A percentile compares a stretch with the other conserved stretches of the same genome.
Evolutionary conservation across 2,797 vertebrate species (phyloP).

Genomic region (Microchirus variegatus): DNA sequence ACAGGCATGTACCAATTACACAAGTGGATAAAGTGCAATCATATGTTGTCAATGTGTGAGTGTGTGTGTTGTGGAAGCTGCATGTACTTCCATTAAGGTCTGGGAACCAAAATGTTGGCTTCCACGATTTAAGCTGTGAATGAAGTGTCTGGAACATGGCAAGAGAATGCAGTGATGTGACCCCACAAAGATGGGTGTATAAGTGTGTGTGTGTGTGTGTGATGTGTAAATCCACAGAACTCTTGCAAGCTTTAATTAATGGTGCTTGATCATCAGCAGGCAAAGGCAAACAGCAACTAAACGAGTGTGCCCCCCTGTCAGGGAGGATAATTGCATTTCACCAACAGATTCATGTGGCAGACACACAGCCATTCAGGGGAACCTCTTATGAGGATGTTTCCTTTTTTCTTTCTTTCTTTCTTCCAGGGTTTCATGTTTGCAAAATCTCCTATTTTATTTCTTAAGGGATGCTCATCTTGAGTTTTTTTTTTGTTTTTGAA

Average conservation of each 20-base stretch:
- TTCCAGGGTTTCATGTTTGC: conserved; percentile 27
- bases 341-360: conserved; percentile 62
- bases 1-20: conserved; percentile 16
- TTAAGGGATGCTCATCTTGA: conserved; percentile 22
- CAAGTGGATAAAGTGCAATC: conserved; percentile 48
- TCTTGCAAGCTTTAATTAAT: conserved; percentile 74
- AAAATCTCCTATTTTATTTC: conserved; percentile 43
- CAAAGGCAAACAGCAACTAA: conserved; percentile 73
- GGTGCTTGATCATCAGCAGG: conserved; percentile 66
- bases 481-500: conserved; percentile 20
- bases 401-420: background rate
- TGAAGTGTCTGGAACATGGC: too few relatives aligned
- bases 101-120: background rate
- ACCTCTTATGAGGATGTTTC: conserved; percentile 30
- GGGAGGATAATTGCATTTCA: conserved; percentile 72
- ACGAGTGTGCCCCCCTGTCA: conserved; percentile 53
- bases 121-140: too few relatives aligned
- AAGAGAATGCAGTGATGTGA: background rate
- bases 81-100: background rate
- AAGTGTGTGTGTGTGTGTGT: background rate
- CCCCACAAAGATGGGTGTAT: background rate
- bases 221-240: conserved; percentile 57
- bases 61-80: background rate
- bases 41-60: conserved; percentile 24
- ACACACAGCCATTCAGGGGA: conserved; percentile 28